Evolutionary conservation across 1,140 invertebrate species (phyloP), one percentile per base, ranked within the genome.

Genomic region (Pseudomyrmex flavicornis): DNA sequence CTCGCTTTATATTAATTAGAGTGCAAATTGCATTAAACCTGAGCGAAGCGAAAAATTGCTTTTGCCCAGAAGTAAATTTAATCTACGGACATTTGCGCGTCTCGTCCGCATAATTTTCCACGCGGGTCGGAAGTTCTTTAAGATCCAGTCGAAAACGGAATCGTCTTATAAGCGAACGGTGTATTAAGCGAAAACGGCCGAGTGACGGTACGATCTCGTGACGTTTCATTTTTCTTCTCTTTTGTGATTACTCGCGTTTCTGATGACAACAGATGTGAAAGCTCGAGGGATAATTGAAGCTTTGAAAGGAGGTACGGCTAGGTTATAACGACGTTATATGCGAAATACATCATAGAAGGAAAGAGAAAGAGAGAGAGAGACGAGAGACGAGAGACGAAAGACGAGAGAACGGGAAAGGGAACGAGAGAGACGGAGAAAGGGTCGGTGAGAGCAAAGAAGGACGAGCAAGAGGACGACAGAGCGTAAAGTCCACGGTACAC

Each of bases 281-380:
- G 66, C 56, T 82, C 56, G 70, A 86, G 52, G 72, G 85, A 85
- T 88, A 91, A 90, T 90, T 90, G 89, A 90, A 84, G 82, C 80
- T 82, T 91, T 85, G 86, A 90, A 88, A 89, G 77, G 72, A 68
- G 59, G 50, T 26, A 79, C 56, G 61, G 76, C 83, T 52, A 44
- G 54, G 61, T 68, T 70, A 22, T 35, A n/a, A 46, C 56, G 74
- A 48, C 69, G 59, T 73, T 22, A 77, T 17, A 26, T 54, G 35
- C 35, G 35, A 35, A 48, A 87, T 82, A 85, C n/a, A 76, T 79
- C 52, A 17, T 20, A 54, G 50, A 12, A 52, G 15, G 13, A 44
- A 48, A 59, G 59, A 48, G 4, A 35, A 65, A 58, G 48, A 35
- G 26, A 7, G 20, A 62, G 12, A 59, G 65, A 3, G 59, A 59